Base-by-base conservation (phyloP, 2,113 vertebrate genomes). In the Sclerurus mexicanus region DNA sequence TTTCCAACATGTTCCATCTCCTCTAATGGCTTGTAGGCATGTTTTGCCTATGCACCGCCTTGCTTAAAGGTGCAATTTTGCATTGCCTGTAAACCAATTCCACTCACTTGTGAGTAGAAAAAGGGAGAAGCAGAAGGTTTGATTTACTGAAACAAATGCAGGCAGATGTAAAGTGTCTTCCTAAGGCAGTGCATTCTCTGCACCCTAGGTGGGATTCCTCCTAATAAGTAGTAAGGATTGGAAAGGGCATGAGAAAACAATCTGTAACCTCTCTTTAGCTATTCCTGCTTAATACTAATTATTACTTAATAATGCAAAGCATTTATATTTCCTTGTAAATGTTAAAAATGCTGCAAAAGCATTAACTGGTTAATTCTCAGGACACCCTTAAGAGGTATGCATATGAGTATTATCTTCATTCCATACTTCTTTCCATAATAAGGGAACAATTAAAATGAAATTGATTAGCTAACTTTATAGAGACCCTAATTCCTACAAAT, bases 371-470 rank as follows among this genome's bases (percentile, higher is more conserved):
- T 94, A 89, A 90, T 87, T 86, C 90, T 90, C 74, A 87, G 76
- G 84, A 94, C n/a, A 94, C 52, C 33, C 83, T 89, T 90, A 59
- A 87, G 85, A 92, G 25, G 55, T 90, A 56, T 80, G 80, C 47
- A 72, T 83, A 68, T 33, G 55, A 95, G 58, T 88, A 79, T 94
- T 84, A 37, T 78, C 89, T 87, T 87, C 37, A 30, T 93, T 96
- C 94, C 85, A 95, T 96, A 93, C 84, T 94, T 97, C 84, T 94
- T 95, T 84, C 84, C 71, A 83, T 97, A 97, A 95, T 96, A 97
- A 97, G 97, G 81, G 60, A 97, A 97, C 96, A 97, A 97, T 98
- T 98, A 98, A 97, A 95, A 96, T 78, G 11, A 97, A 96, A 97
- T 96, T 92, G 95, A 97, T 97, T 95, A 92, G 91, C 85, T 96